A percentile compares a stretch with the other conserved stretches of the same genome.
Conservation (phyloP, 1,140 invertebrate genomes). For the Drosophila bocki region DNA sequence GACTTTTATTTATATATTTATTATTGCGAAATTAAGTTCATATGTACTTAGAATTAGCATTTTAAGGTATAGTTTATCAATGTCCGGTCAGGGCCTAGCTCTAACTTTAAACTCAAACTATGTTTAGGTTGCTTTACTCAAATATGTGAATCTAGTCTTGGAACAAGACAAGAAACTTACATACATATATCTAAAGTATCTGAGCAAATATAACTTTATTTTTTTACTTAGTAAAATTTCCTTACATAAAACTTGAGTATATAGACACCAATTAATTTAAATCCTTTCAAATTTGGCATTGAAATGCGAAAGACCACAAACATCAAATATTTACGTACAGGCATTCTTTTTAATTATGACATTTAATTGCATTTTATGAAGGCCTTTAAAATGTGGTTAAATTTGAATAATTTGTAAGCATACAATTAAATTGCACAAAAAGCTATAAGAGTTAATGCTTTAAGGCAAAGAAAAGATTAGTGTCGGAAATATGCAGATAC, state of each 20-base stretch:
- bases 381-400: conserved; percentile 1
- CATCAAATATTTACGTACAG: background rate
- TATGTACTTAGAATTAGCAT: background rate
- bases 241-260: background rate
- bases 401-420: background rate
- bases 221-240: background rate
- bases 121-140: too few species aligned
- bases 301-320: background rate
- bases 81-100: background rate
- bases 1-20: background rate
- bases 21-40: background rate
- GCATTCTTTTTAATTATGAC: background rate
- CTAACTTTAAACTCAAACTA: too few species aligned
- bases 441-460: background rate
- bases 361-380: background rate
- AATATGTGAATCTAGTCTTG: too few species aligned
- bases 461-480: background rate
- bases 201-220: too few species aligned
- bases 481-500: background rate
- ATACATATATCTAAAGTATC: too few species aligned
- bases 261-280: too few species aligned
- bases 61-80: background rate
- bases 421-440: background rate
- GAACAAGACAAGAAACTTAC: too few species aligned
- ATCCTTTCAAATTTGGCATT: background rate